A percentile compares a stretch with the other conserved stretches of the same genome.
Evolutionary conservation across 1,140 invertebrate genomes (phyloP).

Genomic region (Megalopta genalis): DNA sequence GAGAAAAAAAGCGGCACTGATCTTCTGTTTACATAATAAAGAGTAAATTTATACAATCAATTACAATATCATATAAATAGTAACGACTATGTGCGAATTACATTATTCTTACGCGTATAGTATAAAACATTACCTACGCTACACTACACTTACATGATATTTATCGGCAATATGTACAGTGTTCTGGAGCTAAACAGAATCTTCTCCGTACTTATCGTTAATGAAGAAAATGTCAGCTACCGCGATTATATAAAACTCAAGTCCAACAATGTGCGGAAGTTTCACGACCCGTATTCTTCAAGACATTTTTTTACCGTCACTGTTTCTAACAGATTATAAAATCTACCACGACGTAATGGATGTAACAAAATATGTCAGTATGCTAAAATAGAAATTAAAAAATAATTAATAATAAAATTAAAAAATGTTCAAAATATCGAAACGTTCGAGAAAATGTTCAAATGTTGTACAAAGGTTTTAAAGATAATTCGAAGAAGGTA

Average conservation of each 20-base stretch:
- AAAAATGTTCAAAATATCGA: not conserved
- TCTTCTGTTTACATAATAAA: constrained; percentile 66
- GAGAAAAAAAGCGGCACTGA: not conserved
- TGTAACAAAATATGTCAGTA: not conserved
- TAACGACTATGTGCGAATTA: constrained; percentile 54
- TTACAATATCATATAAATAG: constrained; percentile 64
- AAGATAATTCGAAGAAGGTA: too few species aligned
- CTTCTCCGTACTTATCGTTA: constrained; percentile 4
- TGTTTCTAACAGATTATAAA: constrained; percentile 3
- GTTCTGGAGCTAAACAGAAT: constrained; percentile 29
- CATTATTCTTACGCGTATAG: constrained; percentile 56
- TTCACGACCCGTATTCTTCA: not conserved
- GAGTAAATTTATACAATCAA: constrained; percentile 70
- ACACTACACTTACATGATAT: constrained; percentile 48
- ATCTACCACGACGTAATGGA: not conserved
- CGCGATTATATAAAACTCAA: constrained; percentile 12
- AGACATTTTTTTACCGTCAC: not conserved
- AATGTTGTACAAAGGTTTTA: too few species aligned
- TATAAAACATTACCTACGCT: constrained; percentile 66
- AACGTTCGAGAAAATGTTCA: too few species aligned
- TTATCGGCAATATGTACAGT: constrained; percentile 66
- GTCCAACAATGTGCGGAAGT: not conserved
- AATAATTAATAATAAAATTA: not conserved
- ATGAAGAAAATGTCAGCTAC: not conserved
- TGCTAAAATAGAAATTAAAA: too few species aligned